Conservation (phyloP, 2,113 vertebrate genomes). For the Ciconia boyciana region DNA sequence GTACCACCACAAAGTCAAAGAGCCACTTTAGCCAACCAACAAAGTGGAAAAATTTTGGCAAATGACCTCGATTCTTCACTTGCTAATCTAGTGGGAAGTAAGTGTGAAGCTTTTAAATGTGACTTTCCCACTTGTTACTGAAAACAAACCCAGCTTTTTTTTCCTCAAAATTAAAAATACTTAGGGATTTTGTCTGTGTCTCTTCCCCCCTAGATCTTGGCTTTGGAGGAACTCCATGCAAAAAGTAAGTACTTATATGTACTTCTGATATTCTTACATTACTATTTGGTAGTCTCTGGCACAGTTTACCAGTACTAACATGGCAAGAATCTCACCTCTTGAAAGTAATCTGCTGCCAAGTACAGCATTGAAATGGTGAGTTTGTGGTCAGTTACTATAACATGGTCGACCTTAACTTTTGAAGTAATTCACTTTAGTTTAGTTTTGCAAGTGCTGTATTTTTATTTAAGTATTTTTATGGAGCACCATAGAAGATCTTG, state of each 20-base stretch:
- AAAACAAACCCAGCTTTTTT: not conserved
- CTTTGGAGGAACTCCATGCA: constrained; percentile 83
- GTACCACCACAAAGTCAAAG: constrained; percentile 76
- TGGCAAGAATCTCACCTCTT: not conserved
- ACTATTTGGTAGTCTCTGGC: not conserved
- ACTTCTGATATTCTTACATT: not conserved
- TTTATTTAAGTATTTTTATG: not conserved
- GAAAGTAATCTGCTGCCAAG: not conserved
- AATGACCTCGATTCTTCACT: constrained; percentile 86
- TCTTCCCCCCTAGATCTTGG: constrained; percentile 77
- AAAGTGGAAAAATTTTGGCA: constrained; percentile 79
- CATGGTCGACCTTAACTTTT: accelerated
- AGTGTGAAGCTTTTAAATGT: constrained; percentile 30
- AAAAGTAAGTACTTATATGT: constrained; percentile 79
- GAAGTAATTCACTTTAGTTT: not conserved
- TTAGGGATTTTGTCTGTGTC: not conserved
- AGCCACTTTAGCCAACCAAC: constrained; percentile 66
- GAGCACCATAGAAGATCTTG: not conserved
- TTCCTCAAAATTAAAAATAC: not conserved
- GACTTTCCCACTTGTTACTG: not conserved
- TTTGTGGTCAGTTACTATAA: not conserved
- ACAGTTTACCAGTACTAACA: not conserved
- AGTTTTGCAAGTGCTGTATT: not conserved
- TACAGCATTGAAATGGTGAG: not conserved
- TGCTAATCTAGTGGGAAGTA: constrained; percentile 88